Evolutionary conservation across 2,888 invertebrate genomes (phyloP).

Genomic region (Syrista parreyssii): DNA sequence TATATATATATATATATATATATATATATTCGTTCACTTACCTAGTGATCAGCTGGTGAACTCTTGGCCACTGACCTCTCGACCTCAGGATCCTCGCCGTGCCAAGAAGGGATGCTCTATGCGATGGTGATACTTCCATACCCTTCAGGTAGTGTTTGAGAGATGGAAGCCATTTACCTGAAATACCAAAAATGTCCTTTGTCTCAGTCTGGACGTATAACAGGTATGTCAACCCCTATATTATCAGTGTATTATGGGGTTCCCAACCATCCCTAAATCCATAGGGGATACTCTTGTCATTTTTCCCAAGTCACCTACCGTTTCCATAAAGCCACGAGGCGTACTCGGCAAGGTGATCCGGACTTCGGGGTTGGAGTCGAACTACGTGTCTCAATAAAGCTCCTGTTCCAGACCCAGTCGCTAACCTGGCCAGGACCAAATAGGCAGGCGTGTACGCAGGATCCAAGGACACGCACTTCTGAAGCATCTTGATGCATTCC

Average conservation of each 20-base stretch:
- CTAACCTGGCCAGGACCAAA: slow-evolving; percentile 74
- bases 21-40: slow-evolving; percentile 47
- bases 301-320: slow-evolving; percentile 66
- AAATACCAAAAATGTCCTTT: slow-evolving; percentile 39
- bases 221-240: too few species aligned
- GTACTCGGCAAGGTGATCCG: slow-evolving; percentile 78
- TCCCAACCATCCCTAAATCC: background rate
- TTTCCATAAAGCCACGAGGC: slow-evolving; percentile 78
- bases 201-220: too few species aligned
- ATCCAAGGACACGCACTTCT: slow-evolving; percentile 75
- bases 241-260: slow-evolving; percentile 2
- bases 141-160: slow-evolving; percentile 71
- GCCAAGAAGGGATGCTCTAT: slow-evolving; percentile 71
- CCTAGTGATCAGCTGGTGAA: slow-evolving; percentile 77
- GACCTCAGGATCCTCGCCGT: slow-evolving; percentile 73
- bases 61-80: slow-evolving; percentile 74
- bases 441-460: slow-evolving; percentile 78
- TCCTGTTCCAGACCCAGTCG: slow-evolving; percentile 70
- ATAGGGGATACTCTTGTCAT: background rate
- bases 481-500: slow-evolving; percentile 76
- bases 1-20: slow-evolving; percentile 2
- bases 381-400: slow-evolving; percentile 73
- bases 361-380: slow-evolving; percentile 75
- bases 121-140: slow-evolving; percentile 69
- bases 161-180: slow-evolving; percentile 70